These are phyloP conservation scores for Chalcis sispes DNA, from an alignment of 2,888 invertebrate species.

Conservation along the genomic window DNA sequence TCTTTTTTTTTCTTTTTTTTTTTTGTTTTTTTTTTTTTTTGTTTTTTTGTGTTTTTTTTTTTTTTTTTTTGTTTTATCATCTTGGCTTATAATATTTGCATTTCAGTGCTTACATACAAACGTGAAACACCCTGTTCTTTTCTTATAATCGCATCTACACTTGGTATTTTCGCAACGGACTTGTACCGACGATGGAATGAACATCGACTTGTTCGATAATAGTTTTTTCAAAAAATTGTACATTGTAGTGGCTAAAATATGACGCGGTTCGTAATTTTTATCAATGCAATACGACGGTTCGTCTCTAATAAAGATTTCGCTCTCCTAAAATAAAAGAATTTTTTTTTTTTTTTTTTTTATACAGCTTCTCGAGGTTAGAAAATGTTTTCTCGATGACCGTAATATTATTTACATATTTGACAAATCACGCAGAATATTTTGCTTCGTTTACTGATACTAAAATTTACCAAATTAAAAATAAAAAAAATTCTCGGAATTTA, in stretches of 20 bases:
- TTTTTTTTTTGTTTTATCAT: no score
- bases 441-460: conserved; percentile 47
- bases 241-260: conserved; percentile 50
- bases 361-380: conserved; percentile 50
- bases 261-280: conserved; percentile 53
- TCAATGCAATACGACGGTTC: conserved; percentile 49
- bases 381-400: conserved; percentile 45
- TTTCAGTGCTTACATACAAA: conserved; percentile 48
- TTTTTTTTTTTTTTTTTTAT: no score
- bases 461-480: conserved; percentile 56
- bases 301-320: conserved; percentile 51
- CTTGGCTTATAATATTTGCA: conserved; percentile 43
- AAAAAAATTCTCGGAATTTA: conserved; percentile 51
- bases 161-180: conserved; percentile 48
- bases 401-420: conserved; percentile 58
- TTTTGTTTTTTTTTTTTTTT: no score
- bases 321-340: conserved; percentile 56
- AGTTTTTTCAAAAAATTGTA: conserved; percentile 52
- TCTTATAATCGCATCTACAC: conserved; percentile 50
- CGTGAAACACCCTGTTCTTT: conserved; percentile 51
- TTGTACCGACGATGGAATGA: conserved; percentile 57
- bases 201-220: conserved; percentile 58
- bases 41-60: no score
- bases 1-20: neutral
- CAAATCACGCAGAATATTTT: conserved; percentile 56